Conservation (phyloP, 1,140 invertebrate genomes). For the Nebria ingens region DNA sequence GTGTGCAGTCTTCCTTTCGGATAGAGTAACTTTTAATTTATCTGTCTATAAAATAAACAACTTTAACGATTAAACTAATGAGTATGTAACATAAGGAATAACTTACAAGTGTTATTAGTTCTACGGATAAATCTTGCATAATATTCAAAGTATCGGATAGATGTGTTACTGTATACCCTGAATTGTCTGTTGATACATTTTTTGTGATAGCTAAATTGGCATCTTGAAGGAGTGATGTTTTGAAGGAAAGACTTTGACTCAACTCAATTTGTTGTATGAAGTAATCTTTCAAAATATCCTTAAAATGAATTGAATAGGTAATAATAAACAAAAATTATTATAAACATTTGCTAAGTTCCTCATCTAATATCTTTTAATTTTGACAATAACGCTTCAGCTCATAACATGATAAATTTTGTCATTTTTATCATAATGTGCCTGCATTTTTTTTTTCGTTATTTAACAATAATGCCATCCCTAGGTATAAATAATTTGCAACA, state of each 20-base stretch:
- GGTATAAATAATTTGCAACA: too few species aligned
- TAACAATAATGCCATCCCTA: too few species aligned
- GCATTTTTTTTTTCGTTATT: too few species aligned
- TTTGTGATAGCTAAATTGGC: conserved; percentile 21
- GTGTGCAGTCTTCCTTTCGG: not conserved
- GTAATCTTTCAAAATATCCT: not conserved
- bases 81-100: too few species aligned
- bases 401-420: too few species aligned
- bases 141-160: conserved; percentile 24
- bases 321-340: too few species aligned
- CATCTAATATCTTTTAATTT: too few species aligned
- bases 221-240: conserved; percentile 25
- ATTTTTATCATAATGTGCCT: too few species aligned
- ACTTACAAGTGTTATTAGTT: conserved; percentile 32
- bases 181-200: conserved; percentile 18
- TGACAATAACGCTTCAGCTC: too few species aligned
- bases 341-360: too few species aligned
- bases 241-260: conserved; percentile 9
- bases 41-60: conserved; percentile 30
- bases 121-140: conserved; percentile 34
- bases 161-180: conserved; percentile 14
- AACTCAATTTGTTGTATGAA: not conserved
- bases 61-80: conserved; percentile 5
- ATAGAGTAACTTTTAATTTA: conserved; percentile 23
- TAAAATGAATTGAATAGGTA: too few species aligned